Percentiles rank a stretch among this genome's conserved stretches.
Evolutionary conservation across 1,140 invertebrate genomes (phyloP).

Genomic region (Euura lappo): DNA sequence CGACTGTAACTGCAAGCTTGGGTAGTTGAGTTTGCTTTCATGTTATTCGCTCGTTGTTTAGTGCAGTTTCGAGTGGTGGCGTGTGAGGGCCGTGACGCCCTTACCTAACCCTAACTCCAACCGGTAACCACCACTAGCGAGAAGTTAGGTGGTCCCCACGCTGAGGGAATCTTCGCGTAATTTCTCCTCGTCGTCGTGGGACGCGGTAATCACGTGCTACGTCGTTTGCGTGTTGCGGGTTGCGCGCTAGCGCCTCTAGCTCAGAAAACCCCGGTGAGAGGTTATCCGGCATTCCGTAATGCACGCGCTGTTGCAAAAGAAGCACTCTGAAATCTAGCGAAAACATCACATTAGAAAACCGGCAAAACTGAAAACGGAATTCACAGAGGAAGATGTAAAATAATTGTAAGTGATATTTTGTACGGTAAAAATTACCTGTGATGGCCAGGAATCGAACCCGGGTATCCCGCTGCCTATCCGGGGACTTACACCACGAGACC

Average conservation of each 20-base stretch:
- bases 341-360: no score
- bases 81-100: no score
- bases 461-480: no score
- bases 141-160: not conserved
- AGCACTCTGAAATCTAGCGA: no score
- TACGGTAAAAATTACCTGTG: no score
- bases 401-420: no score
- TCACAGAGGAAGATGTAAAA: no score
- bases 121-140: not conserved
- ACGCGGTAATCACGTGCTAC: not conserved
- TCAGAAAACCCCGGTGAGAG: not conserved
- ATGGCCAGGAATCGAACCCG: no score
- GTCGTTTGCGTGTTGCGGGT: not conserved
- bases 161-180: slow-evolving; percentile 1
- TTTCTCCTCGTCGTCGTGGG: not conserved
- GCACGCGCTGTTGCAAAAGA: no score
- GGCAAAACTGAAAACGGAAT: no score
- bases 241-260: not conserved
- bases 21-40: not conserved
- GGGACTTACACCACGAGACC: no score
- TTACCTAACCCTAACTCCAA: not conserved
- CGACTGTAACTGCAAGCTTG: no score
- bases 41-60: not conserved
- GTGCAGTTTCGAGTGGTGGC: not conserved
- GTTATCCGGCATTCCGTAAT: not conserved